These are phyloP conservation scores for Conus ventricosus DNA, from an alignment of 1,140 invertebrate species.

Conservation along the genomic window DNA sequence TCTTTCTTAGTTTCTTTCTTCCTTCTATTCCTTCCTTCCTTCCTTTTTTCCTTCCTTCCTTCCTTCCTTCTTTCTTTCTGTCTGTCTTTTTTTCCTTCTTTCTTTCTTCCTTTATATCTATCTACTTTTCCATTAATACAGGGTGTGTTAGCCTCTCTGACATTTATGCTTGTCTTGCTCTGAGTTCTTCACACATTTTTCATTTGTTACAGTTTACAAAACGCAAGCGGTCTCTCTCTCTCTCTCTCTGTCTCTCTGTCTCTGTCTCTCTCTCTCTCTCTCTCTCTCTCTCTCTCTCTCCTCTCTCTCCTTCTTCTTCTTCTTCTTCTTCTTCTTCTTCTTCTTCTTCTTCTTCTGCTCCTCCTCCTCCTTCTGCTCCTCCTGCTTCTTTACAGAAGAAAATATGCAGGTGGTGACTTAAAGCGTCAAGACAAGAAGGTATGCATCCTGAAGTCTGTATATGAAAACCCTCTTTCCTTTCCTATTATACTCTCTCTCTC, in stretches of 20 bases:
- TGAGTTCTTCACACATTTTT: too few relatives aligned
- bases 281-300: not conserved
- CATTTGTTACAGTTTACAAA: not conserved
- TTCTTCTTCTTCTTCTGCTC: too few relatives aligned
- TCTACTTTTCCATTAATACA: not conserved
- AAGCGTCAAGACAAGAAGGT: too few relatives aligned
- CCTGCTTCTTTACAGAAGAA: too few relatives aligned
- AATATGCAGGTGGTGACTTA: too few relatives aligned
- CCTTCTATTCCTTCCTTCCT: not conserved
- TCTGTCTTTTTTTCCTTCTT: not conserved
- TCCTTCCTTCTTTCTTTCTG: not conserved
- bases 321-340: slow-evolving; percentile 2
- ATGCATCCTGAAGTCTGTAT: too few relatives aligned
- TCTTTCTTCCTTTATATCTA: not conserved
- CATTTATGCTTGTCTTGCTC: too few relatives aligned
- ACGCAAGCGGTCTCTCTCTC: not conserved
- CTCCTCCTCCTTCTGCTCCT: too few relatives aligned
- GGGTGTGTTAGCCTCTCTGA: too few relatives aligned
- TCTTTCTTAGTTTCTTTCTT: not conserved
- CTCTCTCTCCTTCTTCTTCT: not conserved
- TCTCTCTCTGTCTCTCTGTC: not conserved
- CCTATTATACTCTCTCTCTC: not conserved
- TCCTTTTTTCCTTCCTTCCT: not conserved
- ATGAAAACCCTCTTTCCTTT: too few relatives aligned
- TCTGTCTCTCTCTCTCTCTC: slow-evolving; percentile 4